Percentiles rank a stretch among this genome's conserved stretches.
Conservation (phyloP, 2,797 vertebrate genomes). For the Enoplosus armatus region DNA sequence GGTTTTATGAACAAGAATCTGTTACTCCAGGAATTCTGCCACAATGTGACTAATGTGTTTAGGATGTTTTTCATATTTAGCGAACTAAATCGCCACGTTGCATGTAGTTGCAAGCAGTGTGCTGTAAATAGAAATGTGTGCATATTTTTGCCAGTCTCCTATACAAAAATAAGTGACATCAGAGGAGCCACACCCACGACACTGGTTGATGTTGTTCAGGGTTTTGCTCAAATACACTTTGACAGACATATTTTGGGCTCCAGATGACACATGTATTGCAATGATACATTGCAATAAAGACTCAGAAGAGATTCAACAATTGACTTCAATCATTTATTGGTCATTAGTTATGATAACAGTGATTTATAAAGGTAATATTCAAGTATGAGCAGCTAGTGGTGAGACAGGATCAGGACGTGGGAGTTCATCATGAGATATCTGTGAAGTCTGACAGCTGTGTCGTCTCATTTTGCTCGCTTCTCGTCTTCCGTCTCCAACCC, state of each 20-base stretch:
- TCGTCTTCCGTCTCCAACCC: conserved; percentile 68
- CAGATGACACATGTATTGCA: background rate
- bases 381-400: conserved; percentile 3
- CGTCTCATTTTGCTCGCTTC: conserved; percentile 48
- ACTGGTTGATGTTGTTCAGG: conserved; percentile 15
- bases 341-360: conserved; percentile 33
- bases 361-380: conserved; percentile 22
- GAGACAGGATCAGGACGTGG: conserved; percentile 13
- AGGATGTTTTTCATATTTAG: conserved; percentile 34
- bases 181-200: conserved; percentile 28
- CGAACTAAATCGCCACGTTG: conserved; percentile 43
- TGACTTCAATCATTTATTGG: conserved; percentile 66
- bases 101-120: background rate
- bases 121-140: conserved; percentile 52
- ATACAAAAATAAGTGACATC: conserved; percentile 47
- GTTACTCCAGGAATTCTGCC: background rate
- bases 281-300: conserved; percentile 28
- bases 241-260: conserved; percentile 16
- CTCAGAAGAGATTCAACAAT: conserved; percentile 1
- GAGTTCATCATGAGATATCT: conserved; percentile 30
- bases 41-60: conserved; percentile 23
- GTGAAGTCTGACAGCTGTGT: background rate
- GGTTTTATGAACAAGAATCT: conserved; percentile 5
- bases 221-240: conserved; percentile 18
- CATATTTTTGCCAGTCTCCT: conserved; percentile 37